Evolutionary conservation across 2,888 invertebrate species (phyloP), one percentile per base, ranked within the genome.

Genomic region (Fragum sueziense): DNA sequence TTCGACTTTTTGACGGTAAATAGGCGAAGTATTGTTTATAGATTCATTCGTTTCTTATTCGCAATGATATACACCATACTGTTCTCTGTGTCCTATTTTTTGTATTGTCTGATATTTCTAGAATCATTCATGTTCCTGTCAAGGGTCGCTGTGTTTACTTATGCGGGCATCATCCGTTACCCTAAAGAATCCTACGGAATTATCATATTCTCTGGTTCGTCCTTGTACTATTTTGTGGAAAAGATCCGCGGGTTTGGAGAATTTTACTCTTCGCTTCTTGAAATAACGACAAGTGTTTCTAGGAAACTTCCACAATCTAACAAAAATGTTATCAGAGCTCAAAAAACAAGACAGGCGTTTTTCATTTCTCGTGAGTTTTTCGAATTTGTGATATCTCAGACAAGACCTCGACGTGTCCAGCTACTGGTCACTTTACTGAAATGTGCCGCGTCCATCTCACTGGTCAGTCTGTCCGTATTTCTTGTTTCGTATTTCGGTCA

Each of bases 101-200:
- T 70, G 20, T 70, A 22, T 17, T 70, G 34, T 54, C 29, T 57
- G 33, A 51, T 70, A 11, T 54, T 70, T 22, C 51, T 70, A n/a
- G 70, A 70, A 34, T 70, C 70, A 1, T 70, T 70, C 34, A 22
- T 70, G 34, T 70, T 70, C 33, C 22, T 70, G 34, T 54, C 70
- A 57, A 54, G 70, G 27, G 34, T 70, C 11, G 31, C 57, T 2
- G n/a, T 70, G 22, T 70, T 70, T 22, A 70, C 70, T 22, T 70
- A 70, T 31, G n/a, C 57, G 9, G 70, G 70, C 22, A 31, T 70
- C 33, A 54, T 70, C 11, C 54, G 70, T 1, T 70, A 70, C 34
- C 70, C 70, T 1, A 70, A 57, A 29, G 33, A 70, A 57, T 70
- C 70, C n/a, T 70, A 70, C 25, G 70, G 70, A 11, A 20, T 37